Base-by-base conservation (phyloP, 2,113 vertebrate species). In the Echinops telfairi region DNA sequence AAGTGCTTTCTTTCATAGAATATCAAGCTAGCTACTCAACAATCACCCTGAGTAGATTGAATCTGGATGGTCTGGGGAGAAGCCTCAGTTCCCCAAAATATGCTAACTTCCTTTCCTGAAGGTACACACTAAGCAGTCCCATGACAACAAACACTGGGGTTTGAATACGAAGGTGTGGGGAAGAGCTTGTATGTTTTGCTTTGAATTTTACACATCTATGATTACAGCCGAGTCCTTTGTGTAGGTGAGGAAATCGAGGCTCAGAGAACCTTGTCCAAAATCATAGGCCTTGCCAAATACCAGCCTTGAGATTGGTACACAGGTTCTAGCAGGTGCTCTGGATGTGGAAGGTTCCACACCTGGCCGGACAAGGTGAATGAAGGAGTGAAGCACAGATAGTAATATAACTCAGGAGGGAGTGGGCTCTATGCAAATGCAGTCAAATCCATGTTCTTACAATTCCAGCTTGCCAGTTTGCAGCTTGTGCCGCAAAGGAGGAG, bases 371-470 rank as follows among this genome's bases (percentile, higher is more conserved):
- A 68, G 53, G 20, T 47, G 33, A 15, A 22, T 3, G 14, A 75
- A n/a, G 84, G 20, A 22, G 2, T 23, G 31, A 40, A 70, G 70
- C 53, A 19, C 36, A 19, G n/a, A 22, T 6, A 17, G 40, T 7
- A 5, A 1, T 27, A 53, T 9, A 53, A 53, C 16, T 70, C 33
- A 9, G 29, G 53, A 22, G 6, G 33, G 25, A 10, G 4, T 14
- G 0, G 6, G 23, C 57, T 38, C 25, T 22, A 0, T 22, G 10
- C 40, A 66, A 6, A n/a, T 53, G 36, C 77, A 3, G 11, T 53
- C 23, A 1, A 38, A 36, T 20, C 22, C 17, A 31, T 64, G 64
- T 22, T 64, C 64, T 71, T 33, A 58, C 27, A 43, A 70, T 10
- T 4, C n/a, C 33, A 27, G 11, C 11, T 31, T 66, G 43, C 60